Percentiles rank a stretch among this genome's conserved stretches.
Evolutionary conservation across 37 sponge, comb jelly and placozoan genomes (phyloP).

Genomic region (Bolinopsis microptera): DNA sequence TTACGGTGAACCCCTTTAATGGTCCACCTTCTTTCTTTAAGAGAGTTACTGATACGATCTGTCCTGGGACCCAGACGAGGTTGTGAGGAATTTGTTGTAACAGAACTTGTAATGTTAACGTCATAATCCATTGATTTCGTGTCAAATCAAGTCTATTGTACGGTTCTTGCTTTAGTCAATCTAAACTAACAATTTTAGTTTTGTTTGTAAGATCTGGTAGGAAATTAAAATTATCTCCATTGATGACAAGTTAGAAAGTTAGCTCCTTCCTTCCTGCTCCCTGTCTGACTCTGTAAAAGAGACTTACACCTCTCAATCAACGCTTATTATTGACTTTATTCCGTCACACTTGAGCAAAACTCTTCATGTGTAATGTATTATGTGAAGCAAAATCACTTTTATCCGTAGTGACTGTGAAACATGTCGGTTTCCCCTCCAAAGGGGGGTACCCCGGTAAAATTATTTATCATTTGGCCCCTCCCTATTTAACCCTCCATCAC

Average conservation of each 20-base stretch:
- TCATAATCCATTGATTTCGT: no score
- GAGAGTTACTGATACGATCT: background rate
- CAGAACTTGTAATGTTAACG: no score
- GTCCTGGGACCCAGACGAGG: background rate
- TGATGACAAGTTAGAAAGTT: background rate
- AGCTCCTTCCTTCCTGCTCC: background rate
- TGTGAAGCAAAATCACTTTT: background rate
- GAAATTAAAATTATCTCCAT: background rate
- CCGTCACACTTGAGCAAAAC: background rate
- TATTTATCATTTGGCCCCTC: no score
- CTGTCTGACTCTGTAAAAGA: background rate
- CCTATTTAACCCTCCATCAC: no score
- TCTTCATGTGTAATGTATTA: background rate
- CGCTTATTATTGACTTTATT: background rate
- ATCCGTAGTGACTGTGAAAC: no score
- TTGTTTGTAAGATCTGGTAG: no score
- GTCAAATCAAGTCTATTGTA: no score
- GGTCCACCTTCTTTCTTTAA: conserved; percentile 32
- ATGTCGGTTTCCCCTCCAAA: no score
- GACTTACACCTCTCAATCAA: background rate
- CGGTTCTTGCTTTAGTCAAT: no score
- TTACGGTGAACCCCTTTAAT: conserved; percentile 2
- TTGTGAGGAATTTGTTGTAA: no score
- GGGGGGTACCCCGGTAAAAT: no score
- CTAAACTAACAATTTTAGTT: no score